These are phyloP conservation scores for Ceratina calcarata DNA, from an alignment of 1,140 invertebrate genomes.

Conservation along the genomic window DNA sequence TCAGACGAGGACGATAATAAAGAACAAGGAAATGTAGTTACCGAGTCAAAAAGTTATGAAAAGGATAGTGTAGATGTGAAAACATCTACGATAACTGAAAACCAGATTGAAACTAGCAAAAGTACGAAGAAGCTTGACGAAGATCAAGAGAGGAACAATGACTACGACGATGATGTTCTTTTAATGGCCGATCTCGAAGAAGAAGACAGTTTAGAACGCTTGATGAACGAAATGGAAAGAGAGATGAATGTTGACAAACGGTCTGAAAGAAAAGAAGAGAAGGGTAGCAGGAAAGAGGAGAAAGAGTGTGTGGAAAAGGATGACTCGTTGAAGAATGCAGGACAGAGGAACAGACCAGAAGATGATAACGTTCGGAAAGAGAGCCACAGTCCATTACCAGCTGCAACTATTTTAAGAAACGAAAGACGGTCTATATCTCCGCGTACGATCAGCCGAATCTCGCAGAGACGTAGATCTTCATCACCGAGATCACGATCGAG, in stretches of 20 bases:
- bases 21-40: constrained; percentile 40
- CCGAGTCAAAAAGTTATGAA: constrained; percentile 40
- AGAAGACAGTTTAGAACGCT: constrained; percentile 75
- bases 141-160: constrained; percentile 63
- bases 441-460: constrained; percentile 39
- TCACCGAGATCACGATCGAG: constrained; percentile 68
- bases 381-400: constrained; percentile 25
- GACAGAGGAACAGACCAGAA: constrained; percentile 42
- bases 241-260: constrained; percentile 71
- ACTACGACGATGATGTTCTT: constrained; percentile 75
- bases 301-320: constrained; percentile 44
- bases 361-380: constrained; percentile 50
- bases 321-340: constrained; percentile 39
- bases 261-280: constrained; percentile 63
- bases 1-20: constrained; percentile 74
- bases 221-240: constrained; percentile 78
- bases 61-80: constrained; percentile 42
- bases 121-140: constrained; percentile 49
- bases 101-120: constrained; percentile 47
- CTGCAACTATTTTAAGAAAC: constrained; percentile 42
- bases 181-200: constrained; percentile 77
- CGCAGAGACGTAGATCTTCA: constrained; percentile 61
- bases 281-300: constrained; percentile 37
- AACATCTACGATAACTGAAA: constrained; percentile 52
- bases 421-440: constrained; percentile 65